Percentiles rank a stretch among this genome's conserved stretches.
Evolutionary conservation across 1,140 invertebrate species (phyloP).

Genomic region (Ceratina australensis): DNA sequence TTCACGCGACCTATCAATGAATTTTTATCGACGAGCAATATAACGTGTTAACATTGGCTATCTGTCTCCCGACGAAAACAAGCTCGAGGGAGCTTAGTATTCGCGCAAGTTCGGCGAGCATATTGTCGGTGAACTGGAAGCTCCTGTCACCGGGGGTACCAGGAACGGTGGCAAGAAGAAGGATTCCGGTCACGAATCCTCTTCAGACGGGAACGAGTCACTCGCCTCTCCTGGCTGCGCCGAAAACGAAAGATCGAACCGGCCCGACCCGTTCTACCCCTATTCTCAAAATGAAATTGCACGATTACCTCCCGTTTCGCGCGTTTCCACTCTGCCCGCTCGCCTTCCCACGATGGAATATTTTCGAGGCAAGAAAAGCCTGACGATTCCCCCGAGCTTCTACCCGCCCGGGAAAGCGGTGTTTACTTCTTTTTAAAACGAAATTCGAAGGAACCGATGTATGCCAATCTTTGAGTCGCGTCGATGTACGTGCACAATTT

Average conservation of each 20-base stretch:
- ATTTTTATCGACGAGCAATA: no score
- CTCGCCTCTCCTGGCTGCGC: conserved; percentile 11
- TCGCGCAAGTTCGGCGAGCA: neutral
- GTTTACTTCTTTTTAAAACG: neutral
- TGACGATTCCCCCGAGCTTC: neutral
- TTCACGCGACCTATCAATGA: no score
- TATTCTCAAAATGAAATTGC: conserved; percentile 60
- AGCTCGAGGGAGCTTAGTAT: no score
- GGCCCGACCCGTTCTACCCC: conserved; percentile 28
- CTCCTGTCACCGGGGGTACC: conserved; percentile 18
- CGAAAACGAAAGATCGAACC: conserved; percentile 44
- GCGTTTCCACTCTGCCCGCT: conserved; percentile 17
- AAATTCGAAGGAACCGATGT: no score
- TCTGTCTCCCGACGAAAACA: no score
- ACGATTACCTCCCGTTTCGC: conserved; percentile 61
- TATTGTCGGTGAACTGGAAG: conserved; percentile 16
- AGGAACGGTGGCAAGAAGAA: conserved; percentile 1
- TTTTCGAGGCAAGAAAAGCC: conserved; percentile 18
- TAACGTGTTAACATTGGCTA: no score
- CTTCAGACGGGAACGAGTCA: conserved; percentile 39
- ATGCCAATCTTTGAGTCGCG: no score
- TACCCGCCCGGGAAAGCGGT: neutral
- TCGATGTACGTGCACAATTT: no score
- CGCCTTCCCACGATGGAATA: conserved; percentile 25
- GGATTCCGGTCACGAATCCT: conserved; percentile 58